Percentiles rank a stretch among this genome's conserved stretches.
Evolutionary conservation across 1,140 invertebrate genomes (phyloP).

Genomic region (Lucilia cuprina): DNA sequence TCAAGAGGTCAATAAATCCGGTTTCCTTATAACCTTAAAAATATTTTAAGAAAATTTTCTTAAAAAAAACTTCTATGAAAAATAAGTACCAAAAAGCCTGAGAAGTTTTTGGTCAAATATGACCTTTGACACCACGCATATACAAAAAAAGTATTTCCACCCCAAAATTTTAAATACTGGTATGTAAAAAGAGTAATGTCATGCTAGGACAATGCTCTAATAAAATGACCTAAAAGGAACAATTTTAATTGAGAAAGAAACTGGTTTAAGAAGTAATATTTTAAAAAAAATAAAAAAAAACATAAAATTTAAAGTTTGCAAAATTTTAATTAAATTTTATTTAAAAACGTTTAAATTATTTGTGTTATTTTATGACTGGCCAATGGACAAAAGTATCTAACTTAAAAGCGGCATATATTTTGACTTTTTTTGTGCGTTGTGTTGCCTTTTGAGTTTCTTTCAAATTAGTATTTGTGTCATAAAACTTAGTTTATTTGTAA

Average conservation of each 20-base stretch:
- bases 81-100: conserved; percentile 19
- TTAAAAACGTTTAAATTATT: background rate
- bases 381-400: background rate
- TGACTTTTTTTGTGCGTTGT: background rate
- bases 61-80: background rate
- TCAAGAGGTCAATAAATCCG: conserved; percentile 28
- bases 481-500: background rate
- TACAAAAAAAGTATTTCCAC: conserved; percentile 29
- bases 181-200: conserved; percentile 16
- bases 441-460: background rate
- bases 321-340: background rate
- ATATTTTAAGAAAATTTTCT: background rate
- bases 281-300: no score
- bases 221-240: background rate
- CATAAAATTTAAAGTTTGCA: background rate
- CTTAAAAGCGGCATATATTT: background rate
- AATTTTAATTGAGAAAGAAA: background rate
- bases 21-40: background rate
- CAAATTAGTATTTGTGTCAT: background rate
- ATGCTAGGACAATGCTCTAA: background rate
- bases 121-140: conserved; percentile 31
- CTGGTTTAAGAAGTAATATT: conserved; percentile 6
- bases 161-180: background rate
- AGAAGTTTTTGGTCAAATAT: conserved; percentile 35
- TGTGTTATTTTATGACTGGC: background rate